A percentile compares a stretch with the other conserved stretches of the same genome.
These are phyloP conservation scores for Acestrorhynchus altus DNA, from an alignment of 2,797 vertebrate species.

Conservation along the genomic window DNA sequence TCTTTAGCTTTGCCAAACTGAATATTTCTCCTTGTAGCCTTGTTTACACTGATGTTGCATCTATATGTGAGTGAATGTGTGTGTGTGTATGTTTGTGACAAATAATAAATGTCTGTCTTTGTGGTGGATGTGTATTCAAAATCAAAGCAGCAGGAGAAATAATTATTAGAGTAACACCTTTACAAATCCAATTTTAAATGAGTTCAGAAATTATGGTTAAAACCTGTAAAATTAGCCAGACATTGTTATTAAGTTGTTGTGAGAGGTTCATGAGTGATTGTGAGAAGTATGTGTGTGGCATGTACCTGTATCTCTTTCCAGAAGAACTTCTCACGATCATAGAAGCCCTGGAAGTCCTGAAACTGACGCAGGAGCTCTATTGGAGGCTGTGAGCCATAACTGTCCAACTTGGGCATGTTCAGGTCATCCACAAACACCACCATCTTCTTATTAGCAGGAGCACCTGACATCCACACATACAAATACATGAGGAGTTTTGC, in stretches of 20 bases:
- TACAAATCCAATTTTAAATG: too few species aligned
- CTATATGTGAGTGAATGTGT: slow-evolving; percentile 12
- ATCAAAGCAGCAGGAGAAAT: not conserved
- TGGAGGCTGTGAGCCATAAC: slow-evolving; percentile 86
- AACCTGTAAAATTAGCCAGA: too few species aligned
- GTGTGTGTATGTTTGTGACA: slow-evolving; percentile 14
- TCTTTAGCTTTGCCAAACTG: slow-evolving; percentile 34
- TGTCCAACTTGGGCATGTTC: slow-evolving; percentile 87
- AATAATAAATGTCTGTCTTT: not conserved
- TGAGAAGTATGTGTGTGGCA: too few species aligned
- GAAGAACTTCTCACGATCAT: slow-evolving; percentile 84
- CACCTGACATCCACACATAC: slow-evolving; percentile 69
- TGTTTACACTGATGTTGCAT: slow-evolving; percentile 11
- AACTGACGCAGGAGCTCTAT: slow-evolving; percentile 87
- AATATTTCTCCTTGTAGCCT: slow-evolving; percentile 27
- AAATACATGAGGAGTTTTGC: not conserved
- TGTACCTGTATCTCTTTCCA: slow-evolving; percentile 87
- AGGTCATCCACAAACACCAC: slow-evolving; percentile 88
- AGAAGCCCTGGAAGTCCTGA: slow-evolving; percentile 88
- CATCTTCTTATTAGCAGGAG: slow-evolving; percentile 81
- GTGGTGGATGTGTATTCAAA: slow-evolving; percentile 11
- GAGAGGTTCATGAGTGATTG: too few species aligned
- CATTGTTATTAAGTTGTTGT: too few species aligned
- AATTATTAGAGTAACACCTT: too few species aligned
- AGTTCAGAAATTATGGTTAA: too few species aligned